Evolutionary conservation across 1,140 invertebrate species (phyloP).

Genomic region (Laodelphax striatellus): DNA sequence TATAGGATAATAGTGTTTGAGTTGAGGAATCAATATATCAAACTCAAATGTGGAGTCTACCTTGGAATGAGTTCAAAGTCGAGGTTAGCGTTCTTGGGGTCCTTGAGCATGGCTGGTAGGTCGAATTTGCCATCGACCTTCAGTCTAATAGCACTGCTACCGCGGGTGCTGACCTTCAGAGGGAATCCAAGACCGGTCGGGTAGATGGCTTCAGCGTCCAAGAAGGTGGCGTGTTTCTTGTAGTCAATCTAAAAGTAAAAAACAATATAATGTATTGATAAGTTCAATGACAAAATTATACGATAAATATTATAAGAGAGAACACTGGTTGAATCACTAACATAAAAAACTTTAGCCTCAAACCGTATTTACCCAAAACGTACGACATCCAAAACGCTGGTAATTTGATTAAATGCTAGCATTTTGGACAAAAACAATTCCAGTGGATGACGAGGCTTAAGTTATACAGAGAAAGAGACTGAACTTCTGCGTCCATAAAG

Average conservation of each 20-base stretch:
- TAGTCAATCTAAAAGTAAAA: conserved; percentile 23
- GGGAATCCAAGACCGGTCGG: conserved; percentile 41
- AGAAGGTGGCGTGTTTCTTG: conserved; percentile 29
- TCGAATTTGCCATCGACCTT: conserved; percentile 37
- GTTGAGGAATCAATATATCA: too few species aligned
- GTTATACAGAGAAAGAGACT: too few species aligned
- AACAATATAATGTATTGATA: not conserved
- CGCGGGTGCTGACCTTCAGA: conserved; percentile 35
- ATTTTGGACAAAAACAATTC: too few species aligned
- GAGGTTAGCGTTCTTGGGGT: conserved; percentile 25
- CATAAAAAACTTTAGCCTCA: too few species aligned
- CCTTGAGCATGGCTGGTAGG: conserved; percentile 27
- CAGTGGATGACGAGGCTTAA: too few species aligned
- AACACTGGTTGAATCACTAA: too few species aligned
- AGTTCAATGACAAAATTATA: too few species aligned
- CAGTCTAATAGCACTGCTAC: conserved; percentile 34
- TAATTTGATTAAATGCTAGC: too few species aligned
- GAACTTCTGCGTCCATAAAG: conserved; percentile 37
- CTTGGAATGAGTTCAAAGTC: conserved; percentile 28
- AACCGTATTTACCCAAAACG: too few species aligned
- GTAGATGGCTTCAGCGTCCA: conserved; percentile 36
- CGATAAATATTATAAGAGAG: too few species aligned
- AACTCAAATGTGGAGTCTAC: conserved; percentile 8
- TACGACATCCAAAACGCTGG: too few species aligned
- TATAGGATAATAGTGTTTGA: too few species aligned